A percentile compares a stretch with the other conserved stretches of the same genome.
Conservation (phyloP, 2,888 invertebrate species). For the Pollenia griseotomentosa region DNA sequence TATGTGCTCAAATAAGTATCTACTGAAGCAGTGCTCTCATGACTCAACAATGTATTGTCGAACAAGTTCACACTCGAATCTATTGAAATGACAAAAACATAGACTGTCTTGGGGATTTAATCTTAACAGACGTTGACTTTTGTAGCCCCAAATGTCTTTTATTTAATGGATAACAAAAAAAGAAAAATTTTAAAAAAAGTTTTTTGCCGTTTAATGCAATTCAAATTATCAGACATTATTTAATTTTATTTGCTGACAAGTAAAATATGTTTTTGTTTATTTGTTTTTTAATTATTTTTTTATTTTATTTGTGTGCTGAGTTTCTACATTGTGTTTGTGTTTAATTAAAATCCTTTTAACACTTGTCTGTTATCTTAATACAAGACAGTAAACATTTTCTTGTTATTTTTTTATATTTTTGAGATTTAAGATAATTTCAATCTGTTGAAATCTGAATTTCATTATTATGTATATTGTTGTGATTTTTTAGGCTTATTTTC, state of each 20-base stretch:
- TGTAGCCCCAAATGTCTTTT: not conserved
- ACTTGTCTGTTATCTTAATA: not conserved
- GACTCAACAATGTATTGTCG: not conserved
- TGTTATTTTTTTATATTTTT: not conserved
- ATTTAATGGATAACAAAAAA: too few species aligned
- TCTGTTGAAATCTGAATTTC: constrained; percentile 26
- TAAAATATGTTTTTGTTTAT: not conserved
- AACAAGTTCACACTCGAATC: constrained; percentile 9
- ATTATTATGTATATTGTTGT: constrained; percentile 7
- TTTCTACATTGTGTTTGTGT: not conserved
- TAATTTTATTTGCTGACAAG: constrained; percentile 9
- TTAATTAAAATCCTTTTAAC: constrained; percentile 22
- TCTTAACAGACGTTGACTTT: constrained; percentile 16
- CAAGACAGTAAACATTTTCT: not conserved
- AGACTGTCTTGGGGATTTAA: constrained; percentile 1
- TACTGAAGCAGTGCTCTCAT: constrained; percentile 76
- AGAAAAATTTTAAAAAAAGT: not conserved
- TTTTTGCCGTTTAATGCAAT: not conserved
- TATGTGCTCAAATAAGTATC: constrained; percentile 81
- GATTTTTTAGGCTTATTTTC: constrained; percentile 17
- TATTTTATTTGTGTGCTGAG: not conserved
- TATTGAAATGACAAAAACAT: not conserved
- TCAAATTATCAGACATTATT: not conserved
- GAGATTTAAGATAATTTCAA: constrained; percentile 1
- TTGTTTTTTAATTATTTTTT: too few species aligned